A percentile compares a stretch with the other conserved stretches of the same genome.
Evolutionary conservation across 92 coral and sea anemone species (phyloP).

Genomic region (Umimayanthus chanpuru): DNA sequence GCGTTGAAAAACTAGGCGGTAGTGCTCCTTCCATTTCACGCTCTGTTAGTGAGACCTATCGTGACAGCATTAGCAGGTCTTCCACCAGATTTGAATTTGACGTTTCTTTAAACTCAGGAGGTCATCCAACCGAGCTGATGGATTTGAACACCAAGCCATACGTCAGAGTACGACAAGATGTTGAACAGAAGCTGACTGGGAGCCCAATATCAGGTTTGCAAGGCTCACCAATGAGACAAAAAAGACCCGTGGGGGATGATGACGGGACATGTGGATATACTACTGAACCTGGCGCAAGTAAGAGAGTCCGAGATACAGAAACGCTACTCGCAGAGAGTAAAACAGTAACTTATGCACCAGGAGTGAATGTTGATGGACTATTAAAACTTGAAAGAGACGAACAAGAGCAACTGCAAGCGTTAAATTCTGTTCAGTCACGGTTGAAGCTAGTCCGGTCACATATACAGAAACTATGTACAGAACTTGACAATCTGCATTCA

Average conservation of each 20-base stretch:
- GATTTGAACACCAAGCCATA: conserved; percentile 40
- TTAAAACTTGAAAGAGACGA: conserved; percentile 90
- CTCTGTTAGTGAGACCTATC: neutral
- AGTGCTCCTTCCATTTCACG: neutral
- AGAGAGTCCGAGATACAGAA: conserved; percentile 55
- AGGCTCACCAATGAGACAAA: conserved; percentile 25
- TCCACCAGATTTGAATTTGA: neutral
- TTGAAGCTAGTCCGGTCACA: conserved; percentile 71
- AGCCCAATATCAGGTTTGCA: neutral
- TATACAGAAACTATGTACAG: conserved; percentile 83
- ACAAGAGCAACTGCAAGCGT: conserved; percentile 76
- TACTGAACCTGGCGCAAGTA: conserved; percentile 6
- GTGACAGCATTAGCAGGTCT: neutral
- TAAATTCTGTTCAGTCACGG: conserved; percentile 71
- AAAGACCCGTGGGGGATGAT: conserved; percentile 23
- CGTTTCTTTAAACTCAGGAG: neutral
- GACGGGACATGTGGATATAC: conserved; percentile 18
- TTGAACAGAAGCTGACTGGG: neutral
- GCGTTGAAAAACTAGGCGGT: neutral
- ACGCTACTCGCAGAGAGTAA: conserved; percentile 3
- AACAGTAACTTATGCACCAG: conserved; percentile 58
- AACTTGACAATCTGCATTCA: conserved; percentile 76
- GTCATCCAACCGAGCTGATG: conserved; percentile 26
- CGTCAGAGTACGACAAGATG: conserved; percentile 6
- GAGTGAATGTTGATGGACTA: conserved; percentile 78